Base-by-base conservation (phyloP, 2,113 vertebrate genomes). In the Aegotheles bennettii region DNA sequence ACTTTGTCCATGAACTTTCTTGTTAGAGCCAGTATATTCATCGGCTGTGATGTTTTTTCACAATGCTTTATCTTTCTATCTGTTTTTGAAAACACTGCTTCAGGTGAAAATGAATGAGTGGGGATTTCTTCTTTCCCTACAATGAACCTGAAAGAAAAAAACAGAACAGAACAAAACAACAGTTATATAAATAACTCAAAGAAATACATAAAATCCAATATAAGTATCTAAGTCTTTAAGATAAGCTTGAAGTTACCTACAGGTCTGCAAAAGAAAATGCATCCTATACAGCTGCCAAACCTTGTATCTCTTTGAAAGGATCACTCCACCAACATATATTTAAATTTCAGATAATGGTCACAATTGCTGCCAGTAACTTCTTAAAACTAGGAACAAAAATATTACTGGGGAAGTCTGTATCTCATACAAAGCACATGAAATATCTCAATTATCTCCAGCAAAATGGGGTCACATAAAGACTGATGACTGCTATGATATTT, bases 111-210 rank as follows among this genome's bases (percentile, higher is more conserved):
- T 10, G 98, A 98, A 93, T 99, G 99, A 93, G 98, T 98, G 29
- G 99, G 99, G 70, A 99, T 99, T 98, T 99, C 99, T 97, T 99
- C 99, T 92, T 99, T 99, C 17, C 99, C 99, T 48, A 99, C 98
- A 92, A 99, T 99, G 96, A 99, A 99, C 94, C 99, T 99, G 94
- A 61, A 92, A 85, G 38, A 84, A 85, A 93, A 81, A 21, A 94
- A 6, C 6, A 81, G 61, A 42, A 56, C 7, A 63, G n/a, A 57
- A 31, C 60, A 64, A 92, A 61, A 28, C 11, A 47, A 43, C 13
- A 77, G 43, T 65, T 92, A 60, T 3, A 61, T 53, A 65, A 83
- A 38, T 76, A 94, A 57, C 19, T 68, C 25, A n/a, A 38, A 87
- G 16, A 75, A 54, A 87, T 61, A 65, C 5, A n/a, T n/a, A 0